Percentiles rank a stretch among this genome's conserved stretches.
Evolutionary conservation across 1,140 invertebrate species (phyloP).

Genomic region (Drosophila ogumai): DNA sequence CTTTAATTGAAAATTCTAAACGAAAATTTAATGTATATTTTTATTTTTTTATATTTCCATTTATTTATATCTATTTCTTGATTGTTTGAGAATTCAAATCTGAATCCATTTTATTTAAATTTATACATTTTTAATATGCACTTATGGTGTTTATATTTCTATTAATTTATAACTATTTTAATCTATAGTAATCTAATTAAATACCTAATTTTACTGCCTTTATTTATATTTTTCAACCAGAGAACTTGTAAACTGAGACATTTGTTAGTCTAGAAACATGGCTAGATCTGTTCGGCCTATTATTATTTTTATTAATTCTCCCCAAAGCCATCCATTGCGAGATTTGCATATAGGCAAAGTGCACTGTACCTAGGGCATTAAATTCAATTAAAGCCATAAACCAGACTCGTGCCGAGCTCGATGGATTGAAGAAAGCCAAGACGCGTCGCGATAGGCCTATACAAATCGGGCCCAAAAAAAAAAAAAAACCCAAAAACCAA

Average conservation of each 20-base stretch:
- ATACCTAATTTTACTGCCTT: no score
- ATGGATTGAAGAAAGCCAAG: conserved; percentile 45
- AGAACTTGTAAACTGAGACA: background rate
- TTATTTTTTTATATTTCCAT: no score
- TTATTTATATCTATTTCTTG: no score
- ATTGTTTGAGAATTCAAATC: no score
- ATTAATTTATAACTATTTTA: no score
- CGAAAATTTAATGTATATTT: background rate
- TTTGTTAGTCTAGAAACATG: background rate
- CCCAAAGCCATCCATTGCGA: no score
- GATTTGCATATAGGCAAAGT: background rate
- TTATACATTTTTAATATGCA: no score
- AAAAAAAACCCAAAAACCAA: background rate
- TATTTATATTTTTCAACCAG: no score
- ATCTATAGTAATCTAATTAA: no score
- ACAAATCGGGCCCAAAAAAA: conserved; percentile 39
- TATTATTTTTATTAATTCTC: background rate
- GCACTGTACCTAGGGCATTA: background rate
- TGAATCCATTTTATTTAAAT: no score
- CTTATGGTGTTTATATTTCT: no score
- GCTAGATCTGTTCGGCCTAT: background rate
- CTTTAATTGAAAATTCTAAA: background rate
- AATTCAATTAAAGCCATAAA: conserved; percentile 13
- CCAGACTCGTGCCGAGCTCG: background rate
- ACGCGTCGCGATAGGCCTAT: conserved; percentile 48